Conservation (phyloP, 2,888 invertebrate genomes). For the Cheilosia vulpina region DNA sequence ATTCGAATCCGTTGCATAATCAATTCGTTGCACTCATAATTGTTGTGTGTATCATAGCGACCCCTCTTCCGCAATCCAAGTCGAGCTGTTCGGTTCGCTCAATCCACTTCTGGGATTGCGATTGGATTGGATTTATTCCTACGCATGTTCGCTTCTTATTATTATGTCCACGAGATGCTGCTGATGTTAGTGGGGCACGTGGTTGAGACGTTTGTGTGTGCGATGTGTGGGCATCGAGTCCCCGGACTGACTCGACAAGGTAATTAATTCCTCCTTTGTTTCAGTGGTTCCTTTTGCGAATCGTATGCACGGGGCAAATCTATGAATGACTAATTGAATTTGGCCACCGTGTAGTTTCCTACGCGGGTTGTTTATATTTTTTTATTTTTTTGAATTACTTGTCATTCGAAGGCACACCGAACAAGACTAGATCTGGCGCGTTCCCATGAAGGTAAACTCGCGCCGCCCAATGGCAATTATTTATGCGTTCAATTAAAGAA, state of each 20-base stretch:
- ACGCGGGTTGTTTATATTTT: constrained; percentile 24
- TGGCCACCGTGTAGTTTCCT: constrained; percentile 58
- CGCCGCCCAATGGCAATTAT: constrained; percentile 23
- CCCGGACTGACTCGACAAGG: constrained; percentile 16
- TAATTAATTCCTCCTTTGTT: constrained; percentile 52
- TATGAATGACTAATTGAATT: constrained; percentile 57
- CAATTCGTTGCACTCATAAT: constrained; percentile 25
- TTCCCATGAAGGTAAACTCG: constrained; percentile 17
- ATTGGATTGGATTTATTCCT: constrained; percentile 39
- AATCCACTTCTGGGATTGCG: constrained; percentile 22
- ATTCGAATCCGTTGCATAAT: constrained; percentile 31
- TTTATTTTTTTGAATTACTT: neutral
- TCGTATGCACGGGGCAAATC: constrained; percentile 11
- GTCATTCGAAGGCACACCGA: neutral
- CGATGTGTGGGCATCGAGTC: constrained; percentile 23
- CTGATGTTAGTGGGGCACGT: constrained; percentile 37
- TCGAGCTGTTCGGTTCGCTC: constrained; percentile 2
- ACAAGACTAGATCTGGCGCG: neutral
- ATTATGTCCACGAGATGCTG: constrained; percentile 13
- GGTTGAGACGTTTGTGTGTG: constrained; percentile 27
- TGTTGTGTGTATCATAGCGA: constrained; percentile 14
- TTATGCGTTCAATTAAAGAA: constrained; percentile 36
- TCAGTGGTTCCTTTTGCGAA: neutral
- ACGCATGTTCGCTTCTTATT: constrained; percentile 34
- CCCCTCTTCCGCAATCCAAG: constrained; percentile 51